Percentiles rank a stretch among this genome's conserved stretches.
phyloP scores from a whole-genome alignment of 1,140 invertebrate species.

The Lasioglossum baleicum region DNA sequence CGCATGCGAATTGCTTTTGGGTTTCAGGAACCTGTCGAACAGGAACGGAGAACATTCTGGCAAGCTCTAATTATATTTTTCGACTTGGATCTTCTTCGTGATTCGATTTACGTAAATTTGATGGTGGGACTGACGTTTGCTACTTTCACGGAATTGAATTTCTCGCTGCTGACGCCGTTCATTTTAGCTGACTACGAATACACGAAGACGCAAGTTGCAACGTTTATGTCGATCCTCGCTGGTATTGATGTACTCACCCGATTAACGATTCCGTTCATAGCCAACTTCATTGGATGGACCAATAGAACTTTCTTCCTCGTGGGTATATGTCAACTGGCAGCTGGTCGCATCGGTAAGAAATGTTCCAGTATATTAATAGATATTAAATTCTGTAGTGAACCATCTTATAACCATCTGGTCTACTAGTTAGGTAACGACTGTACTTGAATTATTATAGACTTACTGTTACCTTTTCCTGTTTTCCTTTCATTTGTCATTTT shows the following conservation, averaged over 20 bases:
- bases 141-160: conserved; percentile 85
- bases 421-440: no score
- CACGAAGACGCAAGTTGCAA: conserved; percentile 81
- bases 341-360: conserved; percentile 69
- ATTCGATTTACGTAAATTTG: conserved; percentile 84
- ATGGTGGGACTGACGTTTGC: conserved; percentile 85
- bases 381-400: no score
- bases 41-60: background rate
- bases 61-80: conserved; percentile 82
- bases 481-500: no score
- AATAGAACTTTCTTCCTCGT: conserved; percentile 72
- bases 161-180: conserved; percentile 85
- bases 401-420: no score
- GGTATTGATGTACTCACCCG: conserved; percentile 82
- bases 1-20: no score
- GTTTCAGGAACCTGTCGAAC: background rate
- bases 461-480: no score
- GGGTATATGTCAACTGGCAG: conserved; percentile 68
- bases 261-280: conserved; percentile 83
- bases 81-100: conserved; percentile 84
- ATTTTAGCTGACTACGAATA: conserved; percentile 84
- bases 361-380: no score
- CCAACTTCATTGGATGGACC: conserved; percentile 72
- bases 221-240: conserved; percentile 83
- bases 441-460: no score